These are phyloP conservation scores for Callinectes sapidus DNA, from an alignment of 2,888 invertebrate genomes.

Conservation along the genomic window DNA sequence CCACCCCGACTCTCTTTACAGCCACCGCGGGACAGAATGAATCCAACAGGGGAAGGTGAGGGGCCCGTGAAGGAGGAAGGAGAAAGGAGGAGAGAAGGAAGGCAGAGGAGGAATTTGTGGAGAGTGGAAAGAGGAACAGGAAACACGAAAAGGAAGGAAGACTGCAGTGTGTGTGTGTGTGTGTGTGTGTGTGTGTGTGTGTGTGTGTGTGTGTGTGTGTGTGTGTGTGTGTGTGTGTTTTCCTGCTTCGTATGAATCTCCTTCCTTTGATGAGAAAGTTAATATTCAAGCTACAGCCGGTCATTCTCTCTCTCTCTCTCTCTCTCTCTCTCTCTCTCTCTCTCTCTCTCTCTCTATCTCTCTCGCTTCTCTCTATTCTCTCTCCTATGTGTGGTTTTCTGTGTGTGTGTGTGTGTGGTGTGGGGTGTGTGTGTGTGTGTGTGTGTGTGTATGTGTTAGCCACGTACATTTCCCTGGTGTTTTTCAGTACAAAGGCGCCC, in stretches of 20 bases:
- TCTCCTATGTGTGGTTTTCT: neutral
- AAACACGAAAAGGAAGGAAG: constrained; percentile 19
- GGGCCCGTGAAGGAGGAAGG: too few relatives aligned
- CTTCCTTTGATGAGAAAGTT: neutral
- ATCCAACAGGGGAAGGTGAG: neutral
- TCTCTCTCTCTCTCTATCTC: too few relatives aligned
- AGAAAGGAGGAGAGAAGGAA: neutral
- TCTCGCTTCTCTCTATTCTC: neutral
- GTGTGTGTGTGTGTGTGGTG: constrained; percentile 25
- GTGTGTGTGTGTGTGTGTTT: constrained; percentile 23
- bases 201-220: constrained; percentile 32
- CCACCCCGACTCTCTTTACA: neutral
- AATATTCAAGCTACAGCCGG: neutral
- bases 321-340: neutral
- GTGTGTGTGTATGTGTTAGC: neutral
- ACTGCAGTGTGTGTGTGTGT: constrained; percentile 16
- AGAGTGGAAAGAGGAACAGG: neutral
- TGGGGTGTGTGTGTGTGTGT: constrained; percentile 21
- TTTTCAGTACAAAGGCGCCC: neutral
- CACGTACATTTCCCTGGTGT: neutral
- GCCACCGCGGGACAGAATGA: neutral
- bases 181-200: constrained; percentile 33
- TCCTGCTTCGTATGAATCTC: neutral
- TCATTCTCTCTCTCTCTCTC: neutral
- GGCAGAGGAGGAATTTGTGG: neutral